Evolutionary conservation across 2,113 vertebrate genomes (phyloP).

Genomic region (Mobula birostris): DNA sequence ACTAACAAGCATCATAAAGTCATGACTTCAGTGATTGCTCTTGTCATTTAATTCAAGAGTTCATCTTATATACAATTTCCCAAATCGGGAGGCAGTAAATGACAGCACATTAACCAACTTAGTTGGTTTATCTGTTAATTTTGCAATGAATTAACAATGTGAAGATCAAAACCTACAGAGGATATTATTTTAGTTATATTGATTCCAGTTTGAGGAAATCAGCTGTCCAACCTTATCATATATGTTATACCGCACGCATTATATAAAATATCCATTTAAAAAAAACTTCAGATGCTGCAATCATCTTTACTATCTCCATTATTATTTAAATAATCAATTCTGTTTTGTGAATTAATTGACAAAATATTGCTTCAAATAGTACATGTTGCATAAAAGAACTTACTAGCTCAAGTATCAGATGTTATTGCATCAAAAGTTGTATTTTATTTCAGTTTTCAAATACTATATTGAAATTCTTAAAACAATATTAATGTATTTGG

Average conservation of each 20-base stretch:
- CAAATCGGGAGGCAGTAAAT: neutral
- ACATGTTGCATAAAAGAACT: neutral
- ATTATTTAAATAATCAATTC: neutral
- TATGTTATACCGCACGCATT: neutral
- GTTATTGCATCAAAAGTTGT: neutral
- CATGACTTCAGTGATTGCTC: slow-evolving; percentile 45
- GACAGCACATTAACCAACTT: neutral
- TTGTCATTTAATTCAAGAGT: slow-evolving; percentile 10
- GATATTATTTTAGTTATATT: neutral
- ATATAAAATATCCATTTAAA: neutral
- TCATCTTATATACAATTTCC: neutral
- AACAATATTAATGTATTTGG: slow-evolving; percentile 20
- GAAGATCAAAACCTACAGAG: neutral
- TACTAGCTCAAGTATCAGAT: slow-evolving; percentile 21
- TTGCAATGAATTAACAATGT: neutral
- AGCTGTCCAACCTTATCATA: neutral
- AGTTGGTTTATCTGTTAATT: neutral
- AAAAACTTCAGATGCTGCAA: neutral
- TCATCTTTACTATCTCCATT: neutral
- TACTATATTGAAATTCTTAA: neutral
- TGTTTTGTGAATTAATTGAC: slow-evolving; percentile 25
- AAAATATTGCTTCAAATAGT: slow-evolving; percentile 13
- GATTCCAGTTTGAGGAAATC: neutral
- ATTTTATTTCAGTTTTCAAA: neutral
- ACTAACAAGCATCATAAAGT: slow-evolving; percentile 47